These are phyloP conservation scores for Hippolais icterina DNA, from an alignment of 2,113 vertebrate species.

Conservation along the genomic window DNA sequence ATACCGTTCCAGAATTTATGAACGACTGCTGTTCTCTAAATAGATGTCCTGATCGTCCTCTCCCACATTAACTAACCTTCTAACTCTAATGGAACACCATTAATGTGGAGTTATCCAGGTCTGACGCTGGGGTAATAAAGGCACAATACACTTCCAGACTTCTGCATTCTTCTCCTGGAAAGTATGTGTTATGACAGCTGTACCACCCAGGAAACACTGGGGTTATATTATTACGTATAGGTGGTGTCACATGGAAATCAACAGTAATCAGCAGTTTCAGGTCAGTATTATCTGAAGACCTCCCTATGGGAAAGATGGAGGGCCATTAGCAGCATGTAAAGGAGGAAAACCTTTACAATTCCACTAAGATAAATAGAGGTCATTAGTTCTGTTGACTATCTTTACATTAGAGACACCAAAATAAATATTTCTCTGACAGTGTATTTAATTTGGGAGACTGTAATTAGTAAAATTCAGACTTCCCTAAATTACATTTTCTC, in stretches of 20 bases:
- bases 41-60: background rate
- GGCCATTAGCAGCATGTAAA: background rate
- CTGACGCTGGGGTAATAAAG: background rate
- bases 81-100: background rate
- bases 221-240: background rate
- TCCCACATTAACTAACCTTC: background rate
- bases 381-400: background rate
- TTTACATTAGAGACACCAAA: background rate
- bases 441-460: background rate
- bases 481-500: background rate
- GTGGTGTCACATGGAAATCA: background rate
- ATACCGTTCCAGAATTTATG: background rate
- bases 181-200: background rate
- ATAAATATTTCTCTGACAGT: background rate
- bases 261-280: background rate
- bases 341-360: background rate
- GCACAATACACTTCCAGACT: background rate
- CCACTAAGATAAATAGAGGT: background rate
- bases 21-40: constrained; percentile 5
- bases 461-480: background rate
- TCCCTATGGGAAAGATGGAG: background rate
- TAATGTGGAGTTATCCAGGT: background rate
- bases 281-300: background rate
- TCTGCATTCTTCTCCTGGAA: background rate
- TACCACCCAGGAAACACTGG: background rate